Evolutionary conservation across 2,888 invertebrate genomes (phyloP), one percentile per base, ranked within the genome.

Genomic region (Iselma pallidipennis): DNA sequence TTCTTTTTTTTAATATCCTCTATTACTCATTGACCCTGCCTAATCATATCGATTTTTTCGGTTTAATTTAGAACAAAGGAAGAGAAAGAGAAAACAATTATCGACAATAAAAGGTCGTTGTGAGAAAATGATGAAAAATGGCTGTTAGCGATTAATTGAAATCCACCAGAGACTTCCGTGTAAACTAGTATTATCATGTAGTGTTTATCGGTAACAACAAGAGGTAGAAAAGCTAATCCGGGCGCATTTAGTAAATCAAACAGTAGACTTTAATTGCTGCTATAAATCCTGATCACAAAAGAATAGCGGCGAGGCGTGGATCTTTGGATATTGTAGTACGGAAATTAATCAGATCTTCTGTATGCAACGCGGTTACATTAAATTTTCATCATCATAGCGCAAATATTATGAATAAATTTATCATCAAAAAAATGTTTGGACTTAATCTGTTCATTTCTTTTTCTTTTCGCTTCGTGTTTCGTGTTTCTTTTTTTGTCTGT

Each of bases 221-320:
- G n/a, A 31, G 10, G 31, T 21, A 29, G 12, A 19, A 12, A 21
- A 29, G 51, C 26, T 51, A 51, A 29, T 29, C 51, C 51, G 19
- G 19, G 29, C 29, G 10, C 51, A 51, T 51, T 51, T 51, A 29
- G 14, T 51, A 51, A 51, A 51, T 51, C 51, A 51, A 26, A 26
- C 29, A 16, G 14, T 29, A 19, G 51, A 51, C 28, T 29, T 51
- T 51, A 51, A 51, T 51, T 51, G 51, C 29, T 0, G 7, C 9
- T 21, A 50, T 51, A 51, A 51, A 51, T 51, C 12, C 4, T 19
- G 4, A 29, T 10, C 51, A 51, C 14, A 51, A 28, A 51, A 51
- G 29, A 51, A 51, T 3, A 26, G 10, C 19, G n/a, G 12, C 19
- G 9, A n/a, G 51, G 29, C 9, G 51, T 29, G 29, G 51, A 28